Base-by-base conservation (phyloP, 2,888 invertebrate species). In the Andrena haemorrhoa region DNA sequence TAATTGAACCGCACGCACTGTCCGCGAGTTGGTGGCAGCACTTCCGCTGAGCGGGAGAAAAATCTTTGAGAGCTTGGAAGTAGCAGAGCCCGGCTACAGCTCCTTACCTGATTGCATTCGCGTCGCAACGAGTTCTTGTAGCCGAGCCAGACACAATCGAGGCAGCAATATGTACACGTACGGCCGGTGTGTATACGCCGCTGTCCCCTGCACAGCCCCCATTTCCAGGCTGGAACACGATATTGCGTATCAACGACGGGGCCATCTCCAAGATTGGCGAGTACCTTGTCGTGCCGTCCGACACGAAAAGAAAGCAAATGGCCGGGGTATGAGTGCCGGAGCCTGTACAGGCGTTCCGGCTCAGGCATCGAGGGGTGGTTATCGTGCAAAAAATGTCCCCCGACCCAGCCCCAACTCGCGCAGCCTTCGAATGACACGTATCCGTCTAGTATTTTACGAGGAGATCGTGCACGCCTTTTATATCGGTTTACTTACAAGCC, bases 391-490 rank as follows among this genome's bases (percentile, higher is more conserved):
- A 86, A 86, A 80, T 65, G 29, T 23, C 75, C 64, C 35, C 33
- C 56, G 33, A 23, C 10, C 53, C 8, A 10, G 12, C 12, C 53
- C 56, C 20, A 51, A 7, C 20, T 8, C 20, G 26, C 26, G 41
- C 26, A 56, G 63, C 80, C 71, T 49, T 66, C 74, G 71, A 79
- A 71, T 81, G 80, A 86, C 88, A 84, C 86, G 86, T 85, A 80
- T 73, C 83, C 75, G 83, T 89, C 86, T 88, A 88, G 90, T 89
- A 90, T 91, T 92, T 92, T 92, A 92, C 88, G 90, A 90, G 86
- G 73, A 86, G 86, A 90, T 92, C 92, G 92, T 91, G 91, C 91
- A 89, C 87, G 86, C 87, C 89, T 86, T 91, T 89, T 89, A 90
- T 91, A 92, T 91, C 86, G 89, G 85, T 89, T 90, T 88, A 88